A percentile compares a stretch with the other conserved stretches of the same genome.
Evolutionary conservation across 2,888 invertebrate species (phyloP).

Genomic region (Diaphora mendica): DNA sequence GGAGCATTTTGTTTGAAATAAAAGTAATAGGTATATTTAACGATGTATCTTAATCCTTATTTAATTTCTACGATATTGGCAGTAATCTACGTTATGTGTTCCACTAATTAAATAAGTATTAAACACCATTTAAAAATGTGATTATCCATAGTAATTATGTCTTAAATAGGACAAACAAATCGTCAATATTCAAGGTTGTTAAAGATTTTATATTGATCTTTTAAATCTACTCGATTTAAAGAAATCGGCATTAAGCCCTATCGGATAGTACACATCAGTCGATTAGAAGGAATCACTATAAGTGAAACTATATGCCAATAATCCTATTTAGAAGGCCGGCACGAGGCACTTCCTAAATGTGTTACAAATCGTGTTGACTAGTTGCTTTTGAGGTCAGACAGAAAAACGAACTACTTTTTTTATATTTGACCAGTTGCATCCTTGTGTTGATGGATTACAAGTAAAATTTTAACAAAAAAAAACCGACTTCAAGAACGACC

Average conservation of each 20-base stretch:
- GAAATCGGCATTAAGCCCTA: constrained; percentile 35
- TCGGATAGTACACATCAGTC: constrained; percentile 24
- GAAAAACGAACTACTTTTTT: constrained; percentile 5
- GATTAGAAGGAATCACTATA: constrained; percentile 54
- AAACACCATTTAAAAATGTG: neutral
- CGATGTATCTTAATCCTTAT: neutral
- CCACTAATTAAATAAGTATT: neutral
- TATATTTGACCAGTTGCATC: neutral
- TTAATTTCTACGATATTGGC: neutral
- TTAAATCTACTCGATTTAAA: constrained; percentile 16
- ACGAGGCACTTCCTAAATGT: constrained; percentile 32
- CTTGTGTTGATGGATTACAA: too few relatives aligned
- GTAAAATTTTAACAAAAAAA: too few relatives aligned
- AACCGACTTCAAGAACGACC: too few relatives aligned
- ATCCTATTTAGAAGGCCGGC: constrained; percentile 54
- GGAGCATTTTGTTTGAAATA: neutral
- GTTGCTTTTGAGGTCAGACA: constrained; percentile 32
- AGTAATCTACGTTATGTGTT: neutral
- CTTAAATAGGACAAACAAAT: neutral
- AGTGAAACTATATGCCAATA: constrained; percentile 44
- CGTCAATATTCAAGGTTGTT: neutral
- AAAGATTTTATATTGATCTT: neutral
- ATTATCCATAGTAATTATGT: neutral
- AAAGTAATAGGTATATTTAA: neutral
- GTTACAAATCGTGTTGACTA: constrained; percentile 55